Evolutionary conservation across 1,140 invertebrate genomes (phyloP).

Genomic region (Drosophila sulfurigaster): DNA sequence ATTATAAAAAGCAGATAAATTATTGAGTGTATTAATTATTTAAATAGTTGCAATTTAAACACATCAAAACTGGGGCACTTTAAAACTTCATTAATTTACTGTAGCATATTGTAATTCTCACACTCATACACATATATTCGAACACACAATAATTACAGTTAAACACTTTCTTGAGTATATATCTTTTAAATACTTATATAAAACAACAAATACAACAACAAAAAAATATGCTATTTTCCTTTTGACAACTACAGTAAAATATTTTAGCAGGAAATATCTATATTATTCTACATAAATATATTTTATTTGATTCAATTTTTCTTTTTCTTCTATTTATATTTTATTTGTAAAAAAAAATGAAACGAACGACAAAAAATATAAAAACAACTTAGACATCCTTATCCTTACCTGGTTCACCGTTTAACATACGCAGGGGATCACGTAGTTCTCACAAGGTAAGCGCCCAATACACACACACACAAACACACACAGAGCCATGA

Average conservation of each 20-base stretch:
- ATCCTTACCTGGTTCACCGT: constrained; percentile 98
- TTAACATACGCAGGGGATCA: constrained; percentile 94
- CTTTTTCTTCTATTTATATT: constrained; percentile 82
- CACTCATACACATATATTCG: constrained; percentile 27
- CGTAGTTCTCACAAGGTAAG: constrained; percentile 95
- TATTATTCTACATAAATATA: constrained; percentile 51
- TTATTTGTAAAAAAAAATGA: constrained; percentile 73
- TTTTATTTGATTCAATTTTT: constrained; percentile 82
- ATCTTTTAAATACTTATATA: constrained; percentile 12
- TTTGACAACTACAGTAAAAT: constrained; percentile 46
- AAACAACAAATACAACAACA: constrained; percentile 2
- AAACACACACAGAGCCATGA: constrained; percentile 24
- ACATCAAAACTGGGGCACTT: constrained; percentile 5
- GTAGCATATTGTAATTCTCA: constrained; percentile 14
- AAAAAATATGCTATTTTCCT: constrained; percentile 20
- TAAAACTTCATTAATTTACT: constrained; percentile 3
- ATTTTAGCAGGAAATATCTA: constrained; percentile 56
- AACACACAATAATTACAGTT: constrained; percentile 17
- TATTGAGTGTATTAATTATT: constrained; percentile 11
- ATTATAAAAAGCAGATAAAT: not conserved
- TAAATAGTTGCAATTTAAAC: constrained; percentile 9
- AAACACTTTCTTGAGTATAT: constrained; percentile 23
- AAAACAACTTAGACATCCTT: constrained; percentile 92
- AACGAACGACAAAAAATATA: constrained; percentile 54
- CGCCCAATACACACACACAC: constrained; percentile 71